phyloP scores from a whole-genome alignment of 2,797 vertebrate species.

The Macropus fuliginosus region DNA sequence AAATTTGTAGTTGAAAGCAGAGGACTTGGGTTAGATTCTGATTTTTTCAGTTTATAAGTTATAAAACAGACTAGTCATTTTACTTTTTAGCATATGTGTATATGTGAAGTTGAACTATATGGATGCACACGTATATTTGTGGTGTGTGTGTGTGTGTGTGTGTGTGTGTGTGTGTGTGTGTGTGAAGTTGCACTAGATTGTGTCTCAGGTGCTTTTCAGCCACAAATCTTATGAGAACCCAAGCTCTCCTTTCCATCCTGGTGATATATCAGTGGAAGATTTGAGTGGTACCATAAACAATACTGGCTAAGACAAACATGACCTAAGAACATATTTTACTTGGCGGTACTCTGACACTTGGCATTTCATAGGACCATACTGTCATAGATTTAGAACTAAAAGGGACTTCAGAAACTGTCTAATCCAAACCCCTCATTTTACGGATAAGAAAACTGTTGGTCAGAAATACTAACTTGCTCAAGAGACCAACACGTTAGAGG shows the following conservation, averaged over 20 bases:
- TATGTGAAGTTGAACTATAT: neutral
- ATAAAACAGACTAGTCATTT: neutral
- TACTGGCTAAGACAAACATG: conserved; percentile 28
- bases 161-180: too few species aligned
- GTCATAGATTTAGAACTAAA: neutral
- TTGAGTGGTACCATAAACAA: neutral
- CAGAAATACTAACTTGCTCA: neutral
- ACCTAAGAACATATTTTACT: conserved; percentile 2
- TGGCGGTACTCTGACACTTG: neutral
- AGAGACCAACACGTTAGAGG: neutral
- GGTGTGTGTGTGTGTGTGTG: too few species aligned
- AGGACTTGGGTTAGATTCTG: neutral
- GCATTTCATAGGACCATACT: neutral
- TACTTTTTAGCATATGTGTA: neutral
- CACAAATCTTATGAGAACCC: neutral
- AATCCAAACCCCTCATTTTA: neutral
- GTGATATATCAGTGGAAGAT: neutral
- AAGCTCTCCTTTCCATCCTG: neutral
- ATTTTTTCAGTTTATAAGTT: neutral
- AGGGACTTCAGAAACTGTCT: neutral
- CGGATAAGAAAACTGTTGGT: neutral
- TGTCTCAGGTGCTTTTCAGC: neutral
- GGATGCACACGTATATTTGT: too few species aligned
- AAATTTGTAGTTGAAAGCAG: neutral
- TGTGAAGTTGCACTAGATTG: neutral